phyloP scores from a whole-genome alignment of 2,113 vertebrate genomes.

The Galeopterus variegatus region DNA sequence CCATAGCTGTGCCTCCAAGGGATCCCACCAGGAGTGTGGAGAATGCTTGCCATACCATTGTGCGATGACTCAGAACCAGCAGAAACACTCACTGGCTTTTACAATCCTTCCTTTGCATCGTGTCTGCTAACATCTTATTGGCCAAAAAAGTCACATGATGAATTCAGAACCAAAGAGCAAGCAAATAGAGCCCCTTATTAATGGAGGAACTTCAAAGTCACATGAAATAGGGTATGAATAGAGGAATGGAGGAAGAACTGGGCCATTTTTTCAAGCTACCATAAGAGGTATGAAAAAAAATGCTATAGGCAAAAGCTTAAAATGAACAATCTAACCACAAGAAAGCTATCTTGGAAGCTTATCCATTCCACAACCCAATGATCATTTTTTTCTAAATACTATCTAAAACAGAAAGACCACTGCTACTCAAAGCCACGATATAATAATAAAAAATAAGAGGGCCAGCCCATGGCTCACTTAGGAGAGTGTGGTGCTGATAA shows the following conservation, averaged over 20 bases:
- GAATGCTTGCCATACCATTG: background rate
- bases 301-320: background rate
- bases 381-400: conserved; percentile 23
- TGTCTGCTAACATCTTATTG: background rate
- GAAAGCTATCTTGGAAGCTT: background rate
- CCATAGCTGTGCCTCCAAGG: background rate
- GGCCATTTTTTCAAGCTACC: background rate
- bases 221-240: background rate
- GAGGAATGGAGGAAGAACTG: background rate
- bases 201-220: background rate
- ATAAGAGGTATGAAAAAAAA: background rate
- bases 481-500: too few relatives aligned
- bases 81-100: background rate
- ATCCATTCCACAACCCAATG: background rate
- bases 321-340: background rate
- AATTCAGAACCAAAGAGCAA: background rate
- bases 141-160: background rate
- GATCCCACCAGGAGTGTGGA: background rate
- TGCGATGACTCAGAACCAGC: background rate
- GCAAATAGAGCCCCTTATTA: background rate
- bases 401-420: conserved; percentile 1
- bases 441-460: background rate
- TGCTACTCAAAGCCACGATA: background rate
- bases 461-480: too few relatives aligned
- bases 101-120: background rate